Conservation (phyloP, 1,140 invertebrate genomes). For the Carposina sasakii region DNA sequence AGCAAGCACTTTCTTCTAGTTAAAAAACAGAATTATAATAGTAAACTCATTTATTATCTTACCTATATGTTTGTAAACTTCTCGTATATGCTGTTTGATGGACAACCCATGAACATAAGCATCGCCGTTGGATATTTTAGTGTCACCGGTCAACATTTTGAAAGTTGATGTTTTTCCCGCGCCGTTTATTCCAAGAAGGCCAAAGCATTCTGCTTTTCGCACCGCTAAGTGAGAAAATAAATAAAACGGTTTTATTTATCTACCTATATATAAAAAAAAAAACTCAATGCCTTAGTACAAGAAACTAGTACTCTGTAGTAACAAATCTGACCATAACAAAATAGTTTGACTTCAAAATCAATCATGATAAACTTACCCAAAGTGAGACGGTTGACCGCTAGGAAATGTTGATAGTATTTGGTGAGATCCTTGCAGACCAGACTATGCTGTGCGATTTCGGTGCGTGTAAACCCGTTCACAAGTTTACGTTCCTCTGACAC, state of each 20-base stretch:
- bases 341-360: neutral
- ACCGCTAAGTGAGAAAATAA: no score
- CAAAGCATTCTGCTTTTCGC: slow-evolving; percentile 83
- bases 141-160: slow-evolving; percentile 91
- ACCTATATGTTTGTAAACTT: slow-evolving; percentile 75
- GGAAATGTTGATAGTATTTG: slow-evolving; percentile 79
- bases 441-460: slow-evolving; percentile 48
- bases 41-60: no score
- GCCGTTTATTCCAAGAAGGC: slow-evolving; percentile 91
- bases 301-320: no score
- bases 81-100: slow-evolving; percentile 68
- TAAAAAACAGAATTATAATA: no score
- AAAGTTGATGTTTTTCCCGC: slow-evolving; percentile 90
- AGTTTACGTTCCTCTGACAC: slow-evolving; percentile 59
- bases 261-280: no score
- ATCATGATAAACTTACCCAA: slow-evolving; percentile 62
- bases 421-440: slow-evolving; percentile 75
- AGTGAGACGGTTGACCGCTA: slow-evolving; percentile 82
- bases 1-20: neutral
- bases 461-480: slow-evolving; percentile 34
- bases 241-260: no score
- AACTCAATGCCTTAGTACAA: no score
- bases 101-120: slow-evolving; percentile 72
- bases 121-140: slow-evolving; percentile 67
- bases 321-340: no score